Evolutionary conservation across 37 sponge, comb jelly and placozoan species (phyloP).

Genomic region (Hormiphora californensis): DNA sequence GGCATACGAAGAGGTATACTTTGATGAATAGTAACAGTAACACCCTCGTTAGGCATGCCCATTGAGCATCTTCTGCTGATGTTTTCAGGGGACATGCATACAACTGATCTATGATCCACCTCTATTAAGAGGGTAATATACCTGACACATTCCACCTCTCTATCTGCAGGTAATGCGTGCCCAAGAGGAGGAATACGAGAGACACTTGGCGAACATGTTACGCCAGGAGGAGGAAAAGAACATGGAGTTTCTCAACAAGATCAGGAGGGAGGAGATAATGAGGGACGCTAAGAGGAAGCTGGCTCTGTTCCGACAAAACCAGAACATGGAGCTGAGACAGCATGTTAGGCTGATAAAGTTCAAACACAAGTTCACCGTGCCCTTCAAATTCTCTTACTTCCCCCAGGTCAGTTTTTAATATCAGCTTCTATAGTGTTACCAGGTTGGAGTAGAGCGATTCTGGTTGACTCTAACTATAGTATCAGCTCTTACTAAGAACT

Average conservation of each 20-base stretch:
- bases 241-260: not conserved
- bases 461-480: no score
- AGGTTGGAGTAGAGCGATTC: no score
- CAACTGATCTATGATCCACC: not conserved
- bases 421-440: no score
- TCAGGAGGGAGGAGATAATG: conserved; percentile 30
- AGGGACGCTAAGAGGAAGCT: conserved; percentile 1
- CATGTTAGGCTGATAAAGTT: conserved; percentile 21
- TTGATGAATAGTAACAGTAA: not conserved
- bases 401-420: no score
- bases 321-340: conserved; percentile 44
- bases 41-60: not conserved
- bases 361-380: conserved; percentile 20
- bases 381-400: conserved; percentile 48
- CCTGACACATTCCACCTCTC: not conserved
- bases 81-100: not conserved
- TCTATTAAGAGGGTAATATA: not conserved
- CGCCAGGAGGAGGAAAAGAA: conserved; percentile 35
- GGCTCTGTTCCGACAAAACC: conserved; percentile 25
- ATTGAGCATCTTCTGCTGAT: not conserved
- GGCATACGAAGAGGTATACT: conserved; percentile 34
- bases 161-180: conserved; percentile 18
- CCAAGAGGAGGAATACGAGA: conserved; percentile 42
- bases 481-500: no score
- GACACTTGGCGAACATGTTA: conserved; percentile 30